A percentile compares a stretch with the other conserved stretches of the same genome.
Conservation (phyloP, 2,113 vertebrate species). For the Apeltes quadracus region DNA sequence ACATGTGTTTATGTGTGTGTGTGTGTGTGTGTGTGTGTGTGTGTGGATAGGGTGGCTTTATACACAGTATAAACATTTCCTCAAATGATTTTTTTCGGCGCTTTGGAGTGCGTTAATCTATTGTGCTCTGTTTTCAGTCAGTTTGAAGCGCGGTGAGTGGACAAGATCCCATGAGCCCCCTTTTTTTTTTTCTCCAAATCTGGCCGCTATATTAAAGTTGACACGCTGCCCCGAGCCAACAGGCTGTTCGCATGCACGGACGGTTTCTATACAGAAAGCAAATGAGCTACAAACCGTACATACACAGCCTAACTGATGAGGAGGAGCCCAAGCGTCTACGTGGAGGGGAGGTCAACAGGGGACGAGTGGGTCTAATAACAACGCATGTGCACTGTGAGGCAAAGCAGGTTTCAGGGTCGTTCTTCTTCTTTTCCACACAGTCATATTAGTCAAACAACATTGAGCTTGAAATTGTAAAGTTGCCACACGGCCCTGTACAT, state of each 20-base stretch:
- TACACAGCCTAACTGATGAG: not conserved
- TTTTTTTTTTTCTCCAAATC: not conserved
- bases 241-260: not conserved
- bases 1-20: conserved; percentile 13
- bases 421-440: not conserved
- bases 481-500: not conserved
- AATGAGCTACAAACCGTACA: not conserved
- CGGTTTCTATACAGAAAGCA: not conserved
- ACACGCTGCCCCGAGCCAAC: not conserved
- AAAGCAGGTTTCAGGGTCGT: not conserved
- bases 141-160: not conserved
- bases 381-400: too few relatives aligned
- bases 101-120: conserved; percentile 27
- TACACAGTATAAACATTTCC: conserved; percentile 31
- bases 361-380: not conserved
- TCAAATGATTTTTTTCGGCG: conserved; percentile 39
- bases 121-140: conserved; percentile 16
- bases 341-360: not conserved
- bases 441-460: not conserved
- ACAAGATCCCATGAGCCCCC: not conserved
- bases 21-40: conserved; percentile 5
- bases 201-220: not conserved
- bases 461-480: not conserved
- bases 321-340: too few relatives aligned
- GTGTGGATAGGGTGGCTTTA: conserved; percentile 22